Base-by-base conservation (phyloP, 2,888 invertebrate species). In the Gastracanthus pulcherrimus region DNA sequence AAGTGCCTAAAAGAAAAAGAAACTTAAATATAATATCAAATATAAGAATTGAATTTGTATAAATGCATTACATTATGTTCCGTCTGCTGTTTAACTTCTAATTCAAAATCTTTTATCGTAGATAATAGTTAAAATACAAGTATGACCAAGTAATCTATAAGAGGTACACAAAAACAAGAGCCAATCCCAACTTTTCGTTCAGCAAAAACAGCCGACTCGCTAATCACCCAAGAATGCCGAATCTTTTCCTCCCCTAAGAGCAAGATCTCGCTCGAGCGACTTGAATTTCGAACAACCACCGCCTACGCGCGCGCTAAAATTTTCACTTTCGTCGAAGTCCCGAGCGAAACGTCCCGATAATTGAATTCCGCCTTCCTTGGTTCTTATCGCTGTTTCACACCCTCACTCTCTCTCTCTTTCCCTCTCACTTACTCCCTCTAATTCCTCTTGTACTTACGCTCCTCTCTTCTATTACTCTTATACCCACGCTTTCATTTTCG, bases 351-450 rank as follows among this genome's bases (percentile, higher is more conserved):
- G 77, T 70, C 31, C 41, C 70, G 74, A 77, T 81, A 81, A 81
- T 81, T 80, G 76, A 79, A 76, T 79, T 75, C 69, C 71, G 41
- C 31, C 58, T 36, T 58, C 76, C 26, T 70, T 16, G 29, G 23
- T 75, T 76, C 74, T 76, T 80, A 76, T 82, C 72, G 51, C 72
- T 67, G 26, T 82, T 76, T 76, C 71, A 66, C 76, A 80, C 76
- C 48, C 67, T 60, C 19, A 13, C 16, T 7, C 23, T n/a, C 11
- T 38, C n/a, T 26, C 48, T 6, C 29, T 6, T 16, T 45, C 26
- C 11, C 26, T 34, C 38, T 62, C 29, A 38, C 51, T 23, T 16
- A 16, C n/a, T 60, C 60, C 38, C 48, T 69, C 19, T 60, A 74
- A 48, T 69, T 69, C 67, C 19, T 36, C 26, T 67, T 80, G 29